Percentiles rank a stretch among this genome's conserved stretches.
phyloP scores from a whole-genome alignment of 2,888 invertebrate species.

The Sisyra terminalis region DNA sequence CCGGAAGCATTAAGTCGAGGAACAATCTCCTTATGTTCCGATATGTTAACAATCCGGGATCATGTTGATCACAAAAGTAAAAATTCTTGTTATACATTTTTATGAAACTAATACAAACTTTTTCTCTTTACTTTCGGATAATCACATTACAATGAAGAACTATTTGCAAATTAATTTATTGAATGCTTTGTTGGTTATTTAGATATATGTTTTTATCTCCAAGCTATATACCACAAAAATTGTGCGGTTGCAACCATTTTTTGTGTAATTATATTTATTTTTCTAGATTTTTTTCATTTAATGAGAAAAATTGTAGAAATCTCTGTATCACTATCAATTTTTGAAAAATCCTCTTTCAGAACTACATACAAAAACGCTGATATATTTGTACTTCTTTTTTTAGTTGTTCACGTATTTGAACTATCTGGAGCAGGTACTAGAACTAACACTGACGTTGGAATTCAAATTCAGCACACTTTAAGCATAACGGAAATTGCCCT shows the following conservation, averaged over 20 bases:
- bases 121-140: no score
- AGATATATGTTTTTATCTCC: no score
- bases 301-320: no score
- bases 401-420: slow-evolving; percentile 75
- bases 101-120: no score
- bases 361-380: no score
- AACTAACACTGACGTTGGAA: slow-evolving; percentile 53
- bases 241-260: no score
- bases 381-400: slow-evolving; percentile 16
- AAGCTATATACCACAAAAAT: no score
- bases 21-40: slow-evolving; percentile 69
- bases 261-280: no score
- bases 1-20: slow-evolving; percentile 63
- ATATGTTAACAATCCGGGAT: slow-evolving; percentile 75
- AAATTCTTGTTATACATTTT: slow-evolving; percentile 4
- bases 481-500: slow-evolving; percentile 68
- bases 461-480: slow-evolving; percentile 57
- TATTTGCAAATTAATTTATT: slow-evolving; percentile 1
- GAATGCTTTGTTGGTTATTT: not conserved
- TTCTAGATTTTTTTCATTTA: no score
- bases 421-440: slow-evolving; percentile 30
- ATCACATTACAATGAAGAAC: no score
- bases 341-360: no score
- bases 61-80: slow-evolving; percentile 66
- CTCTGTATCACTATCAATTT: no score